Percentiles rank a stretch among this genome's conserved stretches.
These are phyloP conservation scores for Siniperca scherzeri DNA, from an alignment of 2,797 vertebrate species.

Conservation along the genomic window DNA sequence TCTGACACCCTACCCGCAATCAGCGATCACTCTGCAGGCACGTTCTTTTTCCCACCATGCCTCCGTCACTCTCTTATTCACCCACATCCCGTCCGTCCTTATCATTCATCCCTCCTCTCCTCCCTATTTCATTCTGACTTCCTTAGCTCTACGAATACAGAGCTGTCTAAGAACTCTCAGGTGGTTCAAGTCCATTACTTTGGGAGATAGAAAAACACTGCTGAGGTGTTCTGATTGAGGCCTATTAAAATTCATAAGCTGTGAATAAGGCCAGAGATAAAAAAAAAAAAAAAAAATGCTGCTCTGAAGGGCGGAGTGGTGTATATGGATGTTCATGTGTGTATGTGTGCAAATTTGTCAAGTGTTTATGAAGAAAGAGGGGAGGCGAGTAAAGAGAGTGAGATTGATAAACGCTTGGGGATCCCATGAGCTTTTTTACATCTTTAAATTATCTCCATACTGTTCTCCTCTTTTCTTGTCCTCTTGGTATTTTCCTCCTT, in stretches of 20 bases:
- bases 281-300: constrained; percentile 54
- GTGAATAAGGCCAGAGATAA: constrained; percentile 84
- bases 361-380: constrained; percentile 65
- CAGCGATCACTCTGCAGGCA: constrained; percentile 39
- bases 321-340: constrained; percentile 65
- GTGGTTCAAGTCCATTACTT: constrained; percentile 88
- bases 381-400: constrained; percentile 49
- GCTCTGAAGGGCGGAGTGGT: constrained; percentile 61
- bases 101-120: constrained; percentile 71
- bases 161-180: constrained; percentile 82
- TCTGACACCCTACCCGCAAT: constrained; percentile 33
- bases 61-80: constrained; percentile 64
- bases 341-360: constrained; percentile 63
- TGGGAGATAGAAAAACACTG: constrained; percentile 87
- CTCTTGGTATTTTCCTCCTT: constrained; percentile 39
- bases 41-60: constrained; percentile 29
- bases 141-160: constrained; percentile 76
- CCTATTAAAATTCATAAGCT: constrained; percentile 91
- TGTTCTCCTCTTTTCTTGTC: constrained; percentile 35
- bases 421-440: constrained; percentile 60
- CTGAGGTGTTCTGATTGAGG: constrained; percentile 86
- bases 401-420: constrained; percentile 70
- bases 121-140: constrained; percentile 76
- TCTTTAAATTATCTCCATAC: constrained; percentile 59
- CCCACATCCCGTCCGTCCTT: constrained; percentile 72